These are phyloP conservation scores for Catharus bicknelli DNA, from an alignment of 2,113 vertebrate species.

Conservation along the genomic window DNA sequence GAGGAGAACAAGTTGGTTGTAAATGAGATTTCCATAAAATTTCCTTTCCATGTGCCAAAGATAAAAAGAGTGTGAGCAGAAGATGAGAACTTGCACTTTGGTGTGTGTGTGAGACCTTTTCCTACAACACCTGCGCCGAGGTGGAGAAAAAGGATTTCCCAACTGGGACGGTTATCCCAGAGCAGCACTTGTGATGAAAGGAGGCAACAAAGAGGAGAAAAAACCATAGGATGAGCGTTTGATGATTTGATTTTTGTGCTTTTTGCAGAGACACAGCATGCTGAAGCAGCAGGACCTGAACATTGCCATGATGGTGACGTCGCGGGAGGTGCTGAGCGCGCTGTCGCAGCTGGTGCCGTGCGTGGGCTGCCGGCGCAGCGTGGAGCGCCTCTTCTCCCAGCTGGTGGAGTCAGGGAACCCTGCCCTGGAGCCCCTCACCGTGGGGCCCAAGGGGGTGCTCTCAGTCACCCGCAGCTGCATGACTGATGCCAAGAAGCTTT, in stretches of 20 bases:
- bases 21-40: background rate
- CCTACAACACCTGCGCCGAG: background rate
- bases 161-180: accelerated
- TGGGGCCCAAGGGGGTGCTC: slow-evolving; percentile 89
- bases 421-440: slow-evolving; percentile 90
- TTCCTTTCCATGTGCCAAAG: background rate
- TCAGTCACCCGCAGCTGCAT: slow-evolving; percentile 89
- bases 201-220: background rate
- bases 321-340: slow-evolving; percentile 86
- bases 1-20: too few species aligned
- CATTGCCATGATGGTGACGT: slow-evolving; percentile 92
- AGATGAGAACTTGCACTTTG: background rate
- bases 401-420: slow-evolving; percentile 93
- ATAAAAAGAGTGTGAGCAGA: background rate
- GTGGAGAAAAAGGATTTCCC: background rate
- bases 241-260: accelerated
- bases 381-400: slow-evolving; percentile 94
- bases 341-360: slow-evolving; percentile 94
- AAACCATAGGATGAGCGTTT: accelerated
- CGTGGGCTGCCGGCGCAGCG: slow-evolving; percentile 94
- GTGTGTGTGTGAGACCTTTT: background rate
- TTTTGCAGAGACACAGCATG: slow-evolving; percentile 86
- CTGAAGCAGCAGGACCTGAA: slow-evolving; percentile 90
- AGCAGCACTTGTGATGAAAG: accelerated
- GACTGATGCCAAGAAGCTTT: slow-evolving; percentile 91